Conservation (phyloP, 2,113 vertebrate species). For the Hippocampus guttulatus region DNA sequence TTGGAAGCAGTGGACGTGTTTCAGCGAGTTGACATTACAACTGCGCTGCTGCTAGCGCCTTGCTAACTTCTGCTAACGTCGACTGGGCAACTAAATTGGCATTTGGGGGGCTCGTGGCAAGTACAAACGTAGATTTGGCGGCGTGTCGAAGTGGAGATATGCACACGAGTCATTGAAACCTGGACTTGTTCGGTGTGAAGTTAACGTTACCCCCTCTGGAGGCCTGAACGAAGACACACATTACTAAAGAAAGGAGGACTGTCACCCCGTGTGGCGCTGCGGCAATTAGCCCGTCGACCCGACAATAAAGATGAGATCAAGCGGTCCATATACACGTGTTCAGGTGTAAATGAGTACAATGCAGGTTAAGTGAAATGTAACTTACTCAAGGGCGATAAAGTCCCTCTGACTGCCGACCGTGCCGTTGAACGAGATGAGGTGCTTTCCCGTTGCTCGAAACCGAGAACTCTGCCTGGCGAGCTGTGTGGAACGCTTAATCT, state of each 20-base stretch:
- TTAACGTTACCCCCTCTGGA: constrained; percentile 52
- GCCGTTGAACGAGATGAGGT: constrained; percentile 39
- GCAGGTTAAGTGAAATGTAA: constrained; percentile 15
- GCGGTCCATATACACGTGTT: background rate
- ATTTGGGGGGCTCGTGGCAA: background rate
- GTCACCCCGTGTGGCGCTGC: constrained; percentile 6
- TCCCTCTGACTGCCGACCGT: constrained; percentile 14
- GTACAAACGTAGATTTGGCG: background rate
- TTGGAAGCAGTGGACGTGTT: background rate
- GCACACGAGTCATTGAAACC: background rate
- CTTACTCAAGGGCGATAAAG: constrained; percentile 39
- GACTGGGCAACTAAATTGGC: background rate
- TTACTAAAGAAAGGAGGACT: constrained; percentile 17
- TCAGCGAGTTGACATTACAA: constrained; percentile 11
- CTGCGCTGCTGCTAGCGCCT: constrained; percentile 23
- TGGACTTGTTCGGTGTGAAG: constrained; percentile 4
- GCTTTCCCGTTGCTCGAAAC: constrained; percentile 47
- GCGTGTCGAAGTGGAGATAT: background rate
- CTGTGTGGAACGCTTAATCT: constrained; percentile 44
- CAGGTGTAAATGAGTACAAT: rapidly evolving
- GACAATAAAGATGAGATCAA: background rate
- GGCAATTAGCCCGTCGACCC: background rate
- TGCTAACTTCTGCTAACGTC: constrained; percentile 36
- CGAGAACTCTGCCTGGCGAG: constrained; percentile 25
- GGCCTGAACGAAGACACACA: constrained; percentile 51